Evolutionary conservation across 1,140 invertebrate genomes (phyloP).

Genomic region (Saccostrea echinata): DNA sequence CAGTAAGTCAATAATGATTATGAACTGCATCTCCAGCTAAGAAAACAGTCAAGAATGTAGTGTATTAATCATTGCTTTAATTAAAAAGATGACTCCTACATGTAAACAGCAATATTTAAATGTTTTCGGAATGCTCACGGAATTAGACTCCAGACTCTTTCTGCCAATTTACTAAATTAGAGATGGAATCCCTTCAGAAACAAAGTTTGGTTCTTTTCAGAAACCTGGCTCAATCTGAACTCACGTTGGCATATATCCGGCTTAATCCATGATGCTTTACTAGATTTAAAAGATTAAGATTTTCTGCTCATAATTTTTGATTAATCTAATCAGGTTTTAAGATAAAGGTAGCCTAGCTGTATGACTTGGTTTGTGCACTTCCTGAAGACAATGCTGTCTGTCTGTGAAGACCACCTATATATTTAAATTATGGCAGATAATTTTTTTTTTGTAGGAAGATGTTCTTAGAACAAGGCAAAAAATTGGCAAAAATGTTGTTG

Average conservation of each 20-base stretch:
- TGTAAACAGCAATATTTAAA: background rate
- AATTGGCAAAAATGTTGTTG: background rate
- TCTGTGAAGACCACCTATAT: background rate
- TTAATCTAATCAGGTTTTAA: conserved; percentile 3
- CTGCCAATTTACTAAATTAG: conserved; percentile 25
- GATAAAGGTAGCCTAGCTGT: background rate
- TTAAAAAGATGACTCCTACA: background rate
- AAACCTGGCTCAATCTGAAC: background rate
- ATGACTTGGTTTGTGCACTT: background rate
- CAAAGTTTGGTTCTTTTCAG: background rate
- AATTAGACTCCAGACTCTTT: conserved; percentile 3
- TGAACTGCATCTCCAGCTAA: background rate
- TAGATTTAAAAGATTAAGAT: background rate
- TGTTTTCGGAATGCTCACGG: background rate
- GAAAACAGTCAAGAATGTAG: background rate
- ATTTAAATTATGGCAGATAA: background rate
- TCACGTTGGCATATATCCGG: background rate
- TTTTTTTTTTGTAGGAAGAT: background rate
- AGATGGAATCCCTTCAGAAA: background rate
- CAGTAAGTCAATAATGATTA: background rate
- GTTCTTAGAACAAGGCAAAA: background rate
- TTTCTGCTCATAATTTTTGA: conserved; percentile 19
- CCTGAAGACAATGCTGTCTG: background rate
- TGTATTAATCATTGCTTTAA: conserved; percentile 20
- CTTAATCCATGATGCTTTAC: conserved; percentile 6